Evolutionary conservation across 2,797 vertebrate species (phyloP).

Genomic region (Chiloscyllium punctatum): DNA sequence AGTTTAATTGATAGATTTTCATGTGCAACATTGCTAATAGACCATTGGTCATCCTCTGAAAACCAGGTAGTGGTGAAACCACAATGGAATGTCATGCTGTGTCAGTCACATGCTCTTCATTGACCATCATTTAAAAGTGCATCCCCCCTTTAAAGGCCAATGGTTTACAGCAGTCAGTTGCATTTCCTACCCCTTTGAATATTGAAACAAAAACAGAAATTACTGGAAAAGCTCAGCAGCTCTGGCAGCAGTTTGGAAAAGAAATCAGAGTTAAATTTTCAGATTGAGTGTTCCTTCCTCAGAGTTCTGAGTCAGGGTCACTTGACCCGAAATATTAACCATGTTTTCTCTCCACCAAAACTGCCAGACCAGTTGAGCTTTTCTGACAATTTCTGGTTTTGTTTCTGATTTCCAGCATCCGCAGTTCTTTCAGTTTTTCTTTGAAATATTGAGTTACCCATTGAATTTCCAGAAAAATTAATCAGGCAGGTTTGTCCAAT

Average conservation of each 20-base stretch:
- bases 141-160: background rate
- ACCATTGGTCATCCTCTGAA: background rate
- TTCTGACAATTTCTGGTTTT: too few relatives aligned
- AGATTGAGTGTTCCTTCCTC: too few relatives aligned
- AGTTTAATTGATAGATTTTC: background rate
- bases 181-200: background rate
- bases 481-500: background rate
- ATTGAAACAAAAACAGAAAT: too few relatives aligned
- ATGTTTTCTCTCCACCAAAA: too few relatives aligned
- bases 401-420: too few relatives aligned
- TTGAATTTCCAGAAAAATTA: background rate
- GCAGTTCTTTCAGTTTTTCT: too few relatives aligned
- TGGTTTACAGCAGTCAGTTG: background rate
- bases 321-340: too few relatives aligned
- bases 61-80: background rate
- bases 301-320: too few relatives aligned
- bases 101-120: background rate
- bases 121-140: background rate
- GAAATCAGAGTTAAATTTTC: too few relatives aligned
- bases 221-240: too few relatives aligned
- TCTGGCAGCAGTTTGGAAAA: too few relatives aligned
- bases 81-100: background rate
- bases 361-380: too few relatives aligned
- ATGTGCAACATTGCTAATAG: background rate
- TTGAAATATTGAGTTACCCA: background rate